A percentile compares a stretch with the other conserved stretches of the same genome.
Evolutionary conservation across 2,888 invertebrate genomes (phyloP).

Genomic region (Heliconius erato): DNA sequence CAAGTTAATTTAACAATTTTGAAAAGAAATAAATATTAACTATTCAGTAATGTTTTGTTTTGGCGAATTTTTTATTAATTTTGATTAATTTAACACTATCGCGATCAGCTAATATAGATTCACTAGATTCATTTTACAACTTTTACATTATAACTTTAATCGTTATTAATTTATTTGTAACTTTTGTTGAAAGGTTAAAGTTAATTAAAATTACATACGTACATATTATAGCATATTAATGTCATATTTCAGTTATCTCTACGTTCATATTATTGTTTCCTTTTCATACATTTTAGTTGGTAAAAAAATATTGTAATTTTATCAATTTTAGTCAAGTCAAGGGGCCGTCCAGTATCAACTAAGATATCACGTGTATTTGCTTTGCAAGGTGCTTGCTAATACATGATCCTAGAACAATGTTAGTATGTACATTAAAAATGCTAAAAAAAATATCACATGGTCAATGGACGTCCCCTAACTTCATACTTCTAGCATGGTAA

Average conservation of each 20-base stretch:
- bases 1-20: neutral
- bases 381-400: too few species aligned
- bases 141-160: neutral
- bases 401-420: too few species aligned
- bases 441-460: too few species aligned
- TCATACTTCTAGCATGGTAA: too few species aligned
- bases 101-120: neutral
- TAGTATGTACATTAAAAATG: too few species aligned
- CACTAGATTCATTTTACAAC: neutral
- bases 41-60: neutral
- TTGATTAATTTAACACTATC: neutral
- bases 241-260: neutral
- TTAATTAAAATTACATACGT: neutral
- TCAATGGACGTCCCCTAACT: too few species aligned
- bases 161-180: neutral
- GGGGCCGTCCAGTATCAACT: too few species aligned
- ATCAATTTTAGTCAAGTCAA: neutral
- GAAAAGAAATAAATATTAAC: neutral
- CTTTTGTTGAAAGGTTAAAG: neutral
- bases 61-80: neutral
- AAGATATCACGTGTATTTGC: too few species aligned
- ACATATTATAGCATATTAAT: neutral
- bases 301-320: neutral
- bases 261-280: neutral
- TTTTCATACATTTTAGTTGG: neutral